These are phyloP conservation scores for Phragmatobia fuliginosa DNA, from an alignment of 2,888 invertebrate species.

Conservation along the genomic window DNA sequence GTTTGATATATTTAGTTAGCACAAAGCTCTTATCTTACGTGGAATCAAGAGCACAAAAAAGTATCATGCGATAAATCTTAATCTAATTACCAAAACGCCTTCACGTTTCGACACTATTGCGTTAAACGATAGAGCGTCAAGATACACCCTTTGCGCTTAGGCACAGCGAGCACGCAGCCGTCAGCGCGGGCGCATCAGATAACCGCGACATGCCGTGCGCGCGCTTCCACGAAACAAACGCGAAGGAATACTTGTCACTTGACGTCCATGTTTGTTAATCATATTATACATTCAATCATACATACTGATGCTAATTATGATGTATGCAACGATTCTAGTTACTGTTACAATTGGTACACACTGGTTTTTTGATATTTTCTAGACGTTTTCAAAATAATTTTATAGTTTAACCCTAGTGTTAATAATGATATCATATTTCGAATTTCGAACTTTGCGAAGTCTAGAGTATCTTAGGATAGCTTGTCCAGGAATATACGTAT, in stretches of 20 bases:
- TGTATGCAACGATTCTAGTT: conserved; percentile 31
- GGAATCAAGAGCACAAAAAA: conserved; percentile 6
- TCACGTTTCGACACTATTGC: conserved; percentile 39
- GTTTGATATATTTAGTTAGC: background rate
- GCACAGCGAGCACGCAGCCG: conserved; percentile 65
- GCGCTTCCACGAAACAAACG: conserved; percentile 55
- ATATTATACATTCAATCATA: conserved; percentile 48
- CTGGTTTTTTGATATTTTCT: conserved; percentile 33
- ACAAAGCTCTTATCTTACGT: background rate
- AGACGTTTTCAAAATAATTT: background rate
- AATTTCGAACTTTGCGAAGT: no score
- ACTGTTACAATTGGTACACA: conserved; percentile 44
- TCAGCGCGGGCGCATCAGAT: conserved; percentile 69
- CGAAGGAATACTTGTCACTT: conserved; percentile 58
- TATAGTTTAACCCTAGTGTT: no score
- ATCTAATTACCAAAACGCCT: conserved; percentile 36
- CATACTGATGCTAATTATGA: conserved; percentile 44
- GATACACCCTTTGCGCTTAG: conserved; percentile 58
- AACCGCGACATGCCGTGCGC: conserved; percentile 51
- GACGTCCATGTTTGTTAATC: conserved; percentile 44
- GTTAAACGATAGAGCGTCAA: conserved; percentile 56
- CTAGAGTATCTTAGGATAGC: no score
- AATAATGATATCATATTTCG: no score
- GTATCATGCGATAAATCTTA: conserved; percentile 31
- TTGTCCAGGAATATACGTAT: no score